Percentiles rank a stretch among this genome's conserved stretches.
Conservation (phyloP, 2,888 invertebrate species). For the Lepidochitona cinerea region DNA sequence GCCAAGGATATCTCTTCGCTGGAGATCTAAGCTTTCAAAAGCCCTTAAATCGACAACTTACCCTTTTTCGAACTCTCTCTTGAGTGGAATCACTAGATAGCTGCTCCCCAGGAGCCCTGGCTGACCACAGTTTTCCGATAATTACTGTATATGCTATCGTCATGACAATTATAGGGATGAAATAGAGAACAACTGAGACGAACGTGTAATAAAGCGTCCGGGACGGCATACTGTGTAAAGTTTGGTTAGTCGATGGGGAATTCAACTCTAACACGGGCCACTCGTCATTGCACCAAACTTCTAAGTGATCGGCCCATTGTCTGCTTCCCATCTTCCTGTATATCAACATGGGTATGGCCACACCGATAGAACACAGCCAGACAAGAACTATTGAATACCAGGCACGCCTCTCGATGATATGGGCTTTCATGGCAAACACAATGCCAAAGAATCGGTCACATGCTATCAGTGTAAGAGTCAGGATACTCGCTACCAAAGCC, state of each 20-base stretch:
- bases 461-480: slow-evolving; percentile 83
- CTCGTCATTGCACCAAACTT: slow-evolving; percentile 81
- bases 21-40: background rate
- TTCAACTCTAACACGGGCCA: slow-evolving; percentile 48
- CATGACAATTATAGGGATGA: slow-evolving; percentile 84
- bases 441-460: slow-evolving; percentile 88
- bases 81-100: slow-evolving; percentile 64
- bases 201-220: slow-evolving; percentile 85
- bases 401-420: slow-evolving; percentile 78
- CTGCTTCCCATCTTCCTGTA: slow-evolving; percentile 75
- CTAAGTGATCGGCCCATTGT: slow-evolving; percentile 82
- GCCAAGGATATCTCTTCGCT: background rate
- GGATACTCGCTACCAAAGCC: slow-evolving; percentile 82
- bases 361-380: slow-evolving; percentile 78
- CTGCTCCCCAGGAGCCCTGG: slow-evolving; percentile 68
- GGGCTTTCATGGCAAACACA: slow-evolving; percentile 80
- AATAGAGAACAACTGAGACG: slow-evolving; percentile 81
- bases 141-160: slow-evolving; percentile 82
- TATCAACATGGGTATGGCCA: slow-evolving; percentile 74
- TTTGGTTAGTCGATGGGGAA: slow-evolving; percentile 23
- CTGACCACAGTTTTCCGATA: slow-evolving; percentile 77
- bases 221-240: slow-evolving; percentile 63
- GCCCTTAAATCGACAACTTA: slow-evolving; percentile 24
- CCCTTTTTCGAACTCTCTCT: slow-evolving; percentile 63
- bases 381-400: slow-evolving; percentile 78